Base-by-base conservation (phyloP, 2,797 vertebrate species). In the Ctenosaura bakeri region DNA sequence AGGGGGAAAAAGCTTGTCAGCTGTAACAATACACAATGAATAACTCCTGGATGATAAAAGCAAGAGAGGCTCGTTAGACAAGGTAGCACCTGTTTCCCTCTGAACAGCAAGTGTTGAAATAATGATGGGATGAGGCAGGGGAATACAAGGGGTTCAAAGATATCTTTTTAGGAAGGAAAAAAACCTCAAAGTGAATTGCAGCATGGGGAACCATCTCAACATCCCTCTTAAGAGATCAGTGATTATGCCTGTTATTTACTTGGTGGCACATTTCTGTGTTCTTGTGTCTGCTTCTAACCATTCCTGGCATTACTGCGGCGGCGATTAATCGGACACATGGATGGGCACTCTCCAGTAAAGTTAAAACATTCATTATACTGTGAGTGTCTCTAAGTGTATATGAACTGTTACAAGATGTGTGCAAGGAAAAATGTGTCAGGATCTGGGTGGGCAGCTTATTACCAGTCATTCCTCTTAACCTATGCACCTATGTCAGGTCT, bases 21-120 rank as follows among this genome's bases (percentile, higher is more conserved):
- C 26, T 56, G 93, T 93, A 94, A 96, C 96, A 96, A 92, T 94
- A 74, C 89, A 32, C 94, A 92, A 71, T 89, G 93, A 95, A 88
- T 91, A 95, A 96, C 92, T 96, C 87, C 0, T 20, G 89, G 83
- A 50, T 92, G 96, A 96, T 93, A 94, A 93, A 96, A 96, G 94
- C 77, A 46, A 88, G 94, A 95, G 96, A 94, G 80, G 71, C 92
- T 95, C 93, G 12, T 95, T 92, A 94, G 95, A 95, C 92, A 93
- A 94, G 92, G 92, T 59, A 90, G 93, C 93, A 92, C 94, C 93
- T 94, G 92, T 93, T 95, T 94, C 89, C 1, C 88, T 83, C 92
- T 90, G 91, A 94, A 91, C 90, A 94, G 94, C 94, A 89, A 92
- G 91, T 56, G 83, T 88, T 91, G 91, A 89, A 90, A 94, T 94